Conservation (phyloP, 2,888 invertebrate species). For the Raillietiella orientalis region DNA sequence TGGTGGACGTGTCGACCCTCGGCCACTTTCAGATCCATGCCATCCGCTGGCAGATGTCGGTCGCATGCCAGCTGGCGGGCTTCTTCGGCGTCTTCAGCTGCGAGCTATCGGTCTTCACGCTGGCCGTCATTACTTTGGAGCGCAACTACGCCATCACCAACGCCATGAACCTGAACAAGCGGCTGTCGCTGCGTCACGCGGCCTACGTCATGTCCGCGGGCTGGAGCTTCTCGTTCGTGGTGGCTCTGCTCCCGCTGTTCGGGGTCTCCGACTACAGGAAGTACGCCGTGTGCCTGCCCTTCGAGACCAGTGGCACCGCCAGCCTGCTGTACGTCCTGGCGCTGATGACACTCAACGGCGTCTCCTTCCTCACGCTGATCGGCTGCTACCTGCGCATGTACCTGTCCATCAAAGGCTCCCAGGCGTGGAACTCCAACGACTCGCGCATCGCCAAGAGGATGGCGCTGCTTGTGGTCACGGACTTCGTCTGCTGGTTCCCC, state of each 20-base stretch:
- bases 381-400: conserved; percentile 92
- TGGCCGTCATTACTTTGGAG: conserved; percentile 83
- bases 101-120: conserved; percentile 74
- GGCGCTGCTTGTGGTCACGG: conserved; percentile 85
- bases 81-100: conserved; percentile 77
- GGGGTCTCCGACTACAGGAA: conserved; percentile 83
- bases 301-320: conserved; percentile 45
- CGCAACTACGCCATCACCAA: conserved; percentile 89
- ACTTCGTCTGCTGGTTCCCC: conserved; percentile 92
- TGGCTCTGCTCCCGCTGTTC: conserved; percentile 59
- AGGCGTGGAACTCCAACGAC: conserved; percentile 91
- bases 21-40: conserved; percentile 89
- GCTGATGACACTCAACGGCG: conserved; percentile 63
- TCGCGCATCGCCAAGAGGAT: conserved; percentile 82
- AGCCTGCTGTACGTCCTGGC: conserved; percentile 66
- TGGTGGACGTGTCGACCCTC: conserved; percentile 77
- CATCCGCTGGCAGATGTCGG: conserved; percentile 86
- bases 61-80: conserved; percentile 70
- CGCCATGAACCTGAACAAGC: conserved; percentile 84
- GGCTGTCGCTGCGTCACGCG: conserved; percentile 58
- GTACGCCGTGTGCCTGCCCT: conserved; percentile 84
- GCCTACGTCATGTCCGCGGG: conserved; percentile 67
- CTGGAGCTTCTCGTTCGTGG: conserved; percentile 59
- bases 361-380: conserved; percentile 76
- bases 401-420: conserved; percentile 75